Percentiles rank a stretch among this genome's conserved stretches.
Conservation (phyloP, 30 jellyfish, hydroid and myxozoan genomes). For the Catostylus mosaicus region DNA sequence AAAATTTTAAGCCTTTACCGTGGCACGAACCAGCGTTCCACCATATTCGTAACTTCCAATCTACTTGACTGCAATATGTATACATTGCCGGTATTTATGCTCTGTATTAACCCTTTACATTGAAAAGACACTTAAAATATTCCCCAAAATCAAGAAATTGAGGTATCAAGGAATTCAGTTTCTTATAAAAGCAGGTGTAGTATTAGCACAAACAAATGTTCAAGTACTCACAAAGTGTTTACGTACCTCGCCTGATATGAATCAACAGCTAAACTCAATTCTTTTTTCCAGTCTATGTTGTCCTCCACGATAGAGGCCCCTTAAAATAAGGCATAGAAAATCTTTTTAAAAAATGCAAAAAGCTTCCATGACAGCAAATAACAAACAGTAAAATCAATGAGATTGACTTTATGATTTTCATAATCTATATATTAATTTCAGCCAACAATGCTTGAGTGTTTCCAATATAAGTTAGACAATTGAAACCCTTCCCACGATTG, state of each 20-base stretch:
- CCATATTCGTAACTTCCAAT: no score
- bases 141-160: no score
- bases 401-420: neutral
- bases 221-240: neutral
- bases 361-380: neutral
- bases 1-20: no score
- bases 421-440: neutral
- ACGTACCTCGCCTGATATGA: neutral
- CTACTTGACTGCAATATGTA: no score
- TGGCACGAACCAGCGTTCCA: no score
- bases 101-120: no score
- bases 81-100: no score
- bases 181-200: no score
- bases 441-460: neutral
- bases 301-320: neutral
- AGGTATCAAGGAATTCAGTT: no score
- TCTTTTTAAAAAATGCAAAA: neutral
- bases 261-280: neutral
- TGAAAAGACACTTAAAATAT: no score
- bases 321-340: neutral
- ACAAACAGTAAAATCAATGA: neutral
- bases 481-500: neutral
- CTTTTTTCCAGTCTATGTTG: no score
- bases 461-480: neutral
- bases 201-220: no score